Base-by-base conservation (phyloP, 2,113 vertebrate species). In the Zosterops borbonicus region DNA sequence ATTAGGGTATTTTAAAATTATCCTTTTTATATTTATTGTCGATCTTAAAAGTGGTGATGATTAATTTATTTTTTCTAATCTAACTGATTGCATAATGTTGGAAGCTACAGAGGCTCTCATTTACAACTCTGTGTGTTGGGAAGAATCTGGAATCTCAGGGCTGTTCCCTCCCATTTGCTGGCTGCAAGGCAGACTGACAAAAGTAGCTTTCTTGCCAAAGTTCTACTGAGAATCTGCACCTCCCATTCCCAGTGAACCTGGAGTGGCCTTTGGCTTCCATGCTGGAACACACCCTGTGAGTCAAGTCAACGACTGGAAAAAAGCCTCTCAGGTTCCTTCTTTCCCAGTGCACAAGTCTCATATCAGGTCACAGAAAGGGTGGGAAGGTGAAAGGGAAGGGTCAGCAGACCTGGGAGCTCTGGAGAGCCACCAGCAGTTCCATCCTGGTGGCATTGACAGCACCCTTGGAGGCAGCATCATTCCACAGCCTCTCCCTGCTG, bases 161-260 rank as follows among this genome's bases (percentile, higher is more conserved):
- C 76, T 58, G 31, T 65, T 77, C 37, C 50, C 59, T 95, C 46
- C 65, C 74, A 14, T 89, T 85, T 85, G 41, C 62, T 95, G 74
- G 53, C 89, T 91, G 53, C 33, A 58, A 53, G 71, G 63, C 62
- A 76, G 49, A 55, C 55, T 89, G 53, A 94, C 46, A 95, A 82
- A 86, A 62, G 53, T 18, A 56, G 63, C 49, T 65, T 89, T 91
- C 67, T 29, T 95, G 91, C 89, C 91, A 87, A 60, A 68, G 27
- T 52, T 77, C 89, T 87, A 42, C 70, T 85, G 58, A 64, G 58
- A 95, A 50, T 65, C 63, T 91, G 94, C 39, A 85, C 67, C 67
- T 94, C 84, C 84, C 74, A 65, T 82, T 89, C 89, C 89, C 89
- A 94, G 67, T 92, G 93, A 94, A 85, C 78, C 78, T 85, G 78